Evolutionary conservation across 2,888 invertebrate species (phyloP).

Genomic region (Lissonota sp.): DNA sequence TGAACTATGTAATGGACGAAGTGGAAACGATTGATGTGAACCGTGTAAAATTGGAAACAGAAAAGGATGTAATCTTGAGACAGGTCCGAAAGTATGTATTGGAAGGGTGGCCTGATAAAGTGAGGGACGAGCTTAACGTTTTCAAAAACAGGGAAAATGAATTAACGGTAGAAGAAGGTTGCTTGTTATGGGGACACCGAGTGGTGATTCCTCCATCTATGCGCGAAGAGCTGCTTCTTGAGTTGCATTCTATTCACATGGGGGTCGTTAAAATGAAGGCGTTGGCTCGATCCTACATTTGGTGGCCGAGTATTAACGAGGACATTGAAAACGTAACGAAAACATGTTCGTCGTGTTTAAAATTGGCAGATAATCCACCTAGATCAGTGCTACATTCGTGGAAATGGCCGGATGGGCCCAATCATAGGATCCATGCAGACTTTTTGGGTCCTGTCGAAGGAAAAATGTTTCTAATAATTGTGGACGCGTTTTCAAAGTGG

Average conservation of each 20-base stretch:
- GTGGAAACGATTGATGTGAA: neutral
- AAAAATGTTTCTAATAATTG: slow-evolving; percentile 26
- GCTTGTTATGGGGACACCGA: slow-evolving; percentile 62
- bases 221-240: slow-evolving; percentile 44
- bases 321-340: slow-evolving; percentile 65
- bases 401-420: slow-evolving; percentile 66
- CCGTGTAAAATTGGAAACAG: neutral
- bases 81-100: slow-evolving; percentile 8
- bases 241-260: slow-evolving; percentile 62
- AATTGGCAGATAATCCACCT: slow-evolving; percentile 60
- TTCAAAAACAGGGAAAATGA: slow-evolving; percentile 40
- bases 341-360: slow-evolving; percentile 59
- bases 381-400: slow-evolving; percentile 61
- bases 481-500: slow-evolving; percentile 68
- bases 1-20: slow-evolving; percentile 15
- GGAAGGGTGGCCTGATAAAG: slow-evolving; percentile 20
- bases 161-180: slow-evolving; percentile 53
- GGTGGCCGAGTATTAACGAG: slow-evolving; percentile 67
- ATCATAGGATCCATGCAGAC: slow-evolving; percentile 63
- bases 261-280: slow-evolving; percentile 63
- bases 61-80: slow-evolving; percentile 1
- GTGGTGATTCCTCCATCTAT: slow-evolving; percentile 50
- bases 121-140: neutral
- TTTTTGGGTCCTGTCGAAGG: slow-evolving; percentile 65
- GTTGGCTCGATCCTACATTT: slow-evolving; percentile 63